These are phyloP conservation scores for Odontamblyopus lacepedii DNA, from an alignment of 2,797 vertebrate species.

Conservation along the genomic window DNA sequence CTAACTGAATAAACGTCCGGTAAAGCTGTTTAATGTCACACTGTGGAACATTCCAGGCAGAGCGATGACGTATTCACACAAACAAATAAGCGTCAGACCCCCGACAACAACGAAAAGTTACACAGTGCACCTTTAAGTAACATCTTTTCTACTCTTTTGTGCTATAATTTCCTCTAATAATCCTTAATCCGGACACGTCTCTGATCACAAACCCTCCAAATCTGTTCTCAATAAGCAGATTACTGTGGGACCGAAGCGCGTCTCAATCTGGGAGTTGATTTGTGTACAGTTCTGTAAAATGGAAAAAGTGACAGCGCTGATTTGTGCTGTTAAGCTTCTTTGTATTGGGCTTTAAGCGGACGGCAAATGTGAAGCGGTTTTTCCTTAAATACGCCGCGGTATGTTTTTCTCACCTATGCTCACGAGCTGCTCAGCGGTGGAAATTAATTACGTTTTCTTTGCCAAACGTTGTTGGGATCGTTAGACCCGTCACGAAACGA, in stretches of 20 bases:
- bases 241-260: neutral
- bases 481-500: too few relatives aligned
- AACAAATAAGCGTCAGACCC: too few relatives aligned
- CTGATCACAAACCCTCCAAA: neutral
- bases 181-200: neutral
- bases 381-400: slow-evolving; percentile 39
- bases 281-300: slow-evolving; percentile 21
- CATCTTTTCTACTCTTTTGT: slow-evolving; percentile 9
- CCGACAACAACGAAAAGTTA: too few relatives aligned
- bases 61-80: too few relatives aligned
- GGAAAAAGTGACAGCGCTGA: slow-evolving; percentile 60
- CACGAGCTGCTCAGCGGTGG: neutral
- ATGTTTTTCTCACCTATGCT: slow-evolving; percentile 37
- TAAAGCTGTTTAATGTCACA: too few relatives aligned
- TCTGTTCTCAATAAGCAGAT: neutral
- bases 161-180: slow-evolving; percentile 2
- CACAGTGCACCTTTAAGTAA: too few relatives aligned
- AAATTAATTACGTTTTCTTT: neutral
- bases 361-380: slow-evolving; percentile 42
- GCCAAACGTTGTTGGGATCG: neutral
- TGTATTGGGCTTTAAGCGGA: slow-evolving; percentile 36
- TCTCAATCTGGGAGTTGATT: slow-evolving; percentile 11
- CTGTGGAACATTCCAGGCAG: too few relatives aligned
- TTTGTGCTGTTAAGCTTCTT: slow-evolving; percentile 45
- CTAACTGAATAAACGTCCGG: too few relatives aligned